These are phyloP conservation scores for Drosophila burlai DNA, from an alignment of 1,140 invertebrate species.

Conservation along the genomic window DNA sequence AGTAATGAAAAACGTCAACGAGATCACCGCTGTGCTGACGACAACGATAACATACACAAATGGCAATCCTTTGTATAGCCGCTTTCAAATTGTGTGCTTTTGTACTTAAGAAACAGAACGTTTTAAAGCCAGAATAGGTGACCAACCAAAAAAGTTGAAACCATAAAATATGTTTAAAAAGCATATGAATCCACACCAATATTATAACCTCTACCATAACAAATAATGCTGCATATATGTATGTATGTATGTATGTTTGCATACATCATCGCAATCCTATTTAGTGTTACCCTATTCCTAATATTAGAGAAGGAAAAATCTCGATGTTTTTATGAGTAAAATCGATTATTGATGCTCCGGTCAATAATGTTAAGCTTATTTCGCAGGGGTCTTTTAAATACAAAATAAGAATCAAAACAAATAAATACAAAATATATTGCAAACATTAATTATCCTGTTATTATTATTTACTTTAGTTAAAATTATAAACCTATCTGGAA, in stretches of 20 bases:
- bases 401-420: neutral
- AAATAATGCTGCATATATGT: slow-evolving; percentile 11
- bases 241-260: slow-evolving; percentile 14
- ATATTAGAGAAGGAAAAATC: neutral
- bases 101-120: slow-evolving; percentile 42
- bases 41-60: slow-evolving; percentile 66
- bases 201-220: slow-evolving; percentile 22
- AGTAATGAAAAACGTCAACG: slow-evolving; percentile 83
- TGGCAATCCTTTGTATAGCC: slow-evolving; percentile 63
- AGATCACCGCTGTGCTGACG: slow-evolving; percentile 63
- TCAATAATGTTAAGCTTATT: neutral
- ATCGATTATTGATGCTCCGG: neutral
- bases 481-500: neutral
- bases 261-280: neutral
- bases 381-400: neutral
- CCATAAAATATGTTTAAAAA: slow-evolving; percentile 26
- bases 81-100: slow-evolving; percentile 47
- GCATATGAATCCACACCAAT: slow-evolving; percentile 27
- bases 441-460: neutral
- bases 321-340: neutral
- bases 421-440: neutral
- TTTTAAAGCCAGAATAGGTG: slow-evolving; percentile 59
- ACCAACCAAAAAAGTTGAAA: slow-evolving; percentile 34
- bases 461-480: neutral
- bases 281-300: neutral